Conservation (phyloP, 2,888 invertebrate species). For the Theodoxus fluviatilis region DNA sequence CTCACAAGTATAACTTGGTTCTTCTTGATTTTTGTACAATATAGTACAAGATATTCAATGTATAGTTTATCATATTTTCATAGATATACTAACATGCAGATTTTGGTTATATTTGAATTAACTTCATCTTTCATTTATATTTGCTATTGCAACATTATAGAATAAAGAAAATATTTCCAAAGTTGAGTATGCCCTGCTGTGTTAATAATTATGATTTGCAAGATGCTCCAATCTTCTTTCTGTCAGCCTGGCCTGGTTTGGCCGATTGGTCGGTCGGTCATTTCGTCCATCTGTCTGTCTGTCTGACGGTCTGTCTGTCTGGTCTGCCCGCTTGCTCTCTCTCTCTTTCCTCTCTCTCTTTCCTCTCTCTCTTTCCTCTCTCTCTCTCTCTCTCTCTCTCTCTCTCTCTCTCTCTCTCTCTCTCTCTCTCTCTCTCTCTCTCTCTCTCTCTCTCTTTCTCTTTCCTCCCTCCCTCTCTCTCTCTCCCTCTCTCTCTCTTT, state of each 20-base stretch:
- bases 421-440: neutral
- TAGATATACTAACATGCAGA: neutral
- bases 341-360: no score
- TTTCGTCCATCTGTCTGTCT: no score
- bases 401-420: neutral
- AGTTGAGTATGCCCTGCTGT: no score
- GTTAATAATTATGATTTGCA: no score
- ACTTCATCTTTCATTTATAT: neutral
- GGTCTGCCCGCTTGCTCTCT: no score
- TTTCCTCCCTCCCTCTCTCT: neutral
- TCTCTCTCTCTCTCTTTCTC: neutral
- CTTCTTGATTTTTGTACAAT: no score
- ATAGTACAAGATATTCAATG: neutral
- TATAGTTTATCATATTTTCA: neutral
- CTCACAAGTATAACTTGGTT: no score
- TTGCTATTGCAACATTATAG: neutral
- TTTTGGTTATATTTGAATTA: slow-evolving; percentile 2
- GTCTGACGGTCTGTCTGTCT: no score
- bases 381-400: neutral
- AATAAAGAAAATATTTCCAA: neutral
- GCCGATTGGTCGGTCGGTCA: no score
- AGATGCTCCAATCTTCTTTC: no score
- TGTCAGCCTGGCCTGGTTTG: no score
- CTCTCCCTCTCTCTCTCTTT: neutral
- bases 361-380: neutral